Evolutionary conservation across 2,113 vertebrate genomes (phyloP).

Genomic region (Alouatta palliata): DNA sequence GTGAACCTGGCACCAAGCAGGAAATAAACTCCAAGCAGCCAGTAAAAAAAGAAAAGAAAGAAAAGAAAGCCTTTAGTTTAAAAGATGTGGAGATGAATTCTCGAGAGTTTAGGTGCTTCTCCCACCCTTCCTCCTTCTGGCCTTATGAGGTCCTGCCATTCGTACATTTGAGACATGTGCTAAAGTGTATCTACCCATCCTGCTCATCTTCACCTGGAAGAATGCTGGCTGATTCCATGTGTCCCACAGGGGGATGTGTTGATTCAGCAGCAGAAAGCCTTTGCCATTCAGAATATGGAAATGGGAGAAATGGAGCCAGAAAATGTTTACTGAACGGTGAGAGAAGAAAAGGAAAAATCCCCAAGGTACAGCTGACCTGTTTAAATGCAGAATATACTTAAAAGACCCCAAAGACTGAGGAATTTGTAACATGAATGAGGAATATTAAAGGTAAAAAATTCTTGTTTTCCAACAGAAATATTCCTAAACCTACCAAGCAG

Average conservation of each 20-base stretch:
- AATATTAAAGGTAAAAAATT: background rate
- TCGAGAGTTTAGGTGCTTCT: background rate
- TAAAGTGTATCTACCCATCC: background rate
- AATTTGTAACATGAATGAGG: background rate
- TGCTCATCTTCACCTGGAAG: background rate
- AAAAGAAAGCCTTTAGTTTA: background rate
- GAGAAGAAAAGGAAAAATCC: background rate
- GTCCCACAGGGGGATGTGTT: background rate
- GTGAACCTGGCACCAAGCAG: too few species aligned
- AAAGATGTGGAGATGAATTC: slow-evolving; percentile 1
- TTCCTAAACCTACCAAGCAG: slow-evolving; percentile 2
- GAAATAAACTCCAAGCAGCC: too few species aligned
- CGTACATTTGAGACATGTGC: background rate
- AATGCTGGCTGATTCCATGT: background rate
- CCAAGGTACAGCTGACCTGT: background rate
- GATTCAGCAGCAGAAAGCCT: background rate
- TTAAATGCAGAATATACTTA: slow-evolving; percentile 25
- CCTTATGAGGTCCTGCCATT: background rate
- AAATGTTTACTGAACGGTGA: background rate
- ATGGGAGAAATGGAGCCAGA: background rate
- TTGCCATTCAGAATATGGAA: background rate
- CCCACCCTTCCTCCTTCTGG: background rate
- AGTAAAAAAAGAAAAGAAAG: too few species aligned
- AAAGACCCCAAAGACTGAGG: background rate
- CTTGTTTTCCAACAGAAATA: background rate